A percentile compares a stretch with the other conserved stretches of the same genome.
These are phyloP conservation scores for Entomobrya proxima DNA, from an alignment of 2,888 invertebrate genomes.

Conservation along the genomic window DNA sequence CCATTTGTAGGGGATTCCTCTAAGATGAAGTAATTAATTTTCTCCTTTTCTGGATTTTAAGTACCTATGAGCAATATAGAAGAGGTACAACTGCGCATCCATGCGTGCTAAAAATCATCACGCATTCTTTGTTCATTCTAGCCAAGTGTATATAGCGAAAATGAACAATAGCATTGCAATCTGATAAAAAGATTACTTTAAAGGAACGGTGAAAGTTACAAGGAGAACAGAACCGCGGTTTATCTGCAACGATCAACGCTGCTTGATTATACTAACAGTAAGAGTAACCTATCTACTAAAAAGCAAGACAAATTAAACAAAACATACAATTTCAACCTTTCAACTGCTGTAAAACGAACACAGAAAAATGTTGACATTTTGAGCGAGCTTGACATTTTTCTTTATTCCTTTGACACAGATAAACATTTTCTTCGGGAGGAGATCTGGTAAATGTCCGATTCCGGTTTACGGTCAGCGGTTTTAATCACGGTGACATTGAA, in stretches of 20 bases:
- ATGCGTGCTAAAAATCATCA: too few species aligned
- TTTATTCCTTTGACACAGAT: neutral
- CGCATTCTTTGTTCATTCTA: too few species aligned
- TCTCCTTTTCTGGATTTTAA: too few species aligned
- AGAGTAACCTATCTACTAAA: neutral
- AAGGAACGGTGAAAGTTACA: neutral
- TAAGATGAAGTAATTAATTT: too few species aligned
- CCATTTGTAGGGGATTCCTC: too few species aligned
- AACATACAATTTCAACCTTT: neutral
- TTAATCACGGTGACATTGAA: neutral
- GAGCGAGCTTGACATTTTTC: conserved; percentile 29
- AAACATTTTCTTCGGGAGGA: neutral
- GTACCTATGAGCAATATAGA: too few species aligned
- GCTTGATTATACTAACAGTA: neutral
- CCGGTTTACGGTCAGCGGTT: neutral
- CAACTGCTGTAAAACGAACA: neutral
- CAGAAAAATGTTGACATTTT: conserved; percentile 41
- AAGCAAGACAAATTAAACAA: neutral
- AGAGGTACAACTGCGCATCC: too few species aligned
- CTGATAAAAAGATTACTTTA: too few species aligned
- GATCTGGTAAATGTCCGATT: neutral
- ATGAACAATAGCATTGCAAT: too few species aligned
- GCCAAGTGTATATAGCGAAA: too few species aligned
- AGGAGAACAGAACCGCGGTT: neutral
- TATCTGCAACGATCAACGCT: conserved; percentile 20